A percentile compares a stretch with the other conserved stretches of the same genome.
phyloP scores from a whole-genome alignment of 2,113 vertebrate genomes.

The Prolemur simus region DNA sequence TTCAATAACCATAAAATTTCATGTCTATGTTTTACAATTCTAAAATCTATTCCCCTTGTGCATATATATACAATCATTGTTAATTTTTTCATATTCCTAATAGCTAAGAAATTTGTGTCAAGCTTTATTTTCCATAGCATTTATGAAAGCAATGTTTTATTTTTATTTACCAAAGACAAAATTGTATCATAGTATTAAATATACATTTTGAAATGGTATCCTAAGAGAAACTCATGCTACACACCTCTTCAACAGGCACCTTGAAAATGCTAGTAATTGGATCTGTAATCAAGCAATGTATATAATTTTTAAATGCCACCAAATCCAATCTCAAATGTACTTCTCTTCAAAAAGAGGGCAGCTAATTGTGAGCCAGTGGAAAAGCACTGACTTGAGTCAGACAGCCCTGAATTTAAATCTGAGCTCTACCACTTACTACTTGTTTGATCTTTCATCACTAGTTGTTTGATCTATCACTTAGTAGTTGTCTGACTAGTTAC shows the following conservation, averaged over 20 bases:
- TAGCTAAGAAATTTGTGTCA: neutral
- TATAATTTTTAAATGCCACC: neutral
- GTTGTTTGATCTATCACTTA: neutral
- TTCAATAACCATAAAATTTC: conserved; percentile 4
- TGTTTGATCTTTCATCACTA: neutral
- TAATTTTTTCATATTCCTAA: neutral
- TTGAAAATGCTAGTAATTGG: neutral
- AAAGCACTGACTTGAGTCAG: neutral
- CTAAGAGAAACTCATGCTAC: neutral
- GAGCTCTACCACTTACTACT: neutral
- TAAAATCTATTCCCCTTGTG: neutral
- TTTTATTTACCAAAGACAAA: neutral
- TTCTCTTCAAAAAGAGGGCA: neutral
- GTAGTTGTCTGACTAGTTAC: neutral
- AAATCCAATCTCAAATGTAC: neutral
- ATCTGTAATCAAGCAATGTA: neutral
- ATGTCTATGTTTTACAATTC: neutral
- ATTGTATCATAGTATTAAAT: neutral
- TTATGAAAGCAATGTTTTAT: conserved; percentile 27
- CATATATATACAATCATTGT: neutral
- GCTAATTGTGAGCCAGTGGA: neutral
- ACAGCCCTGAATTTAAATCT: neutral
- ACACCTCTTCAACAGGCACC: neutral
- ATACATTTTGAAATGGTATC: neutral
- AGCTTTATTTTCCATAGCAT: neutral